These are phyloP conservation scores for Lasioglossum leucozonium DNA, from an alignment of 2,888 invertebrate species.

Conservation along the genomic window DNA sequence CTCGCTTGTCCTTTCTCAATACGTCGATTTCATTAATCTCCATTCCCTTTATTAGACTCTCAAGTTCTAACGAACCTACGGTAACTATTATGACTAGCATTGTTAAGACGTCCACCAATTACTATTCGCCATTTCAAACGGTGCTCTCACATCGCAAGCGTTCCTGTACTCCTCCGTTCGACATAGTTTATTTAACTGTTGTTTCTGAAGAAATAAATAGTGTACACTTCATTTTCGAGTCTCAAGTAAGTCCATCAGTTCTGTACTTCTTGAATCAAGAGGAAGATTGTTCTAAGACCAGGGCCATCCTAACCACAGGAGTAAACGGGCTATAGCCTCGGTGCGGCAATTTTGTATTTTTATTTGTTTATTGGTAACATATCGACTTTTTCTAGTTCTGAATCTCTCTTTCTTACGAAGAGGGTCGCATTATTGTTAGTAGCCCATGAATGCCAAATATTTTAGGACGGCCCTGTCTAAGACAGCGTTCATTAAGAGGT, in stretches of 20 bases:
- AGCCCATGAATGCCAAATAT: no score
- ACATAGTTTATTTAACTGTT: not conserved
- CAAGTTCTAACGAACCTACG: constrained; percentile 21
- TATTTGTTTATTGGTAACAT: no score
- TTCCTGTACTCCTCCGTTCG: not conserved
- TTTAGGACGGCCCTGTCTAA: no score
- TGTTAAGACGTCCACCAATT: constrained; percentile 20
- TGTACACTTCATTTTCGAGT: not conserved
- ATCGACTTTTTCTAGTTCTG: no score
- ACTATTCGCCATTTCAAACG: not conserved
- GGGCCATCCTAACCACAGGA: no score
- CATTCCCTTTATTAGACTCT: constrained; percentile 9
- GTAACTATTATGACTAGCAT: constrained; percentile 44
- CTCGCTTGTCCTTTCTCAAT: not conserved
- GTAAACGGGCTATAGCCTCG: no score
- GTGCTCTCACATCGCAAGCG: not conserved
- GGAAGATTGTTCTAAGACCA: not conserved
- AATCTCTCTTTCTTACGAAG: no score
- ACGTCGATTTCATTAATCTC: not conserved
- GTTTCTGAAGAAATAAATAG: not conserved
- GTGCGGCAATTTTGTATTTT: no score
- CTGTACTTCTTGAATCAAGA: not conserved
- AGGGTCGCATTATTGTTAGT: no score
- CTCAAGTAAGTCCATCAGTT: not conserved
- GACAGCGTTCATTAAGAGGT: not conserved